Evolutionary conservation across 2,888 invertebrate genomes (phyloP), one percentile per base, ranked within the genome.

Genomic region (Melangyna quadrimaculata): DNA sequence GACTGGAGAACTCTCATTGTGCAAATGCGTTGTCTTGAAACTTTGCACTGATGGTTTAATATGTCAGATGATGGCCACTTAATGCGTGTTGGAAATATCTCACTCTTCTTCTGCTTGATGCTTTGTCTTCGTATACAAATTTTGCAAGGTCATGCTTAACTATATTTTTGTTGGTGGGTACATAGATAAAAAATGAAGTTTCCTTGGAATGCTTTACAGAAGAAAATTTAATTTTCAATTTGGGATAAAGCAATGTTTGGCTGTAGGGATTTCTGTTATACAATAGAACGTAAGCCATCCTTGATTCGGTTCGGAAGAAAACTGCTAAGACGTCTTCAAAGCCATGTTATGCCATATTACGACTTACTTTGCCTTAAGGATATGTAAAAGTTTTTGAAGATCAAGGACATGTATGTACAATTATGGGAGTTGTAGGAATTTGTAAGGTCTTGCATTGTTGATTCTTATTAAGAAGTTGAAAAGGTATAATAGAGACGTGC

Each of bases 31-130:
- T 73, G 57, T 35, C 29, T 32, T 35, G 14, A 32, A 57, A 35
- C 55, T 67, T 57, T 67, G 45, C 48, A 40, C 17, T 70, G 59
- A 37, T 75, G 59, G 48, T 75, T 63, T 48, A 48, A 69, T 75
- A 19, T 48, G 27, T n/a, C n/a, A 48, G 57, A 69, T 65, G 55
- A 37, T 65, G 78, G 55, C 27, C 45, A 45, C 53, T 78, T 65
- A 29, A 55, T 57, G 35, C n/a, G 53, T 35, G 12, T 71, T 57
- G 55, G 45, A 78, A 65, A 72, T 45, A 12, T 9, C 19, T 57
- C 12, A 3, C 32, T 35, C 5, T 35, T 19, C 6, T 2, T 57
- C 3, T 12, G 12, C 12, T 57, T 19, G n/a, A n/a, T n/a, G 19
- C 8, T 57, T 22, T 57, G 12, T 19, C 17, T 35, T 57, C 32